Evolutionary conservation across 2,888 invertebrate species (phyloP), one percentile per base, ranked within the genome.

Genomic region (Noctua pronuba): DNA sequence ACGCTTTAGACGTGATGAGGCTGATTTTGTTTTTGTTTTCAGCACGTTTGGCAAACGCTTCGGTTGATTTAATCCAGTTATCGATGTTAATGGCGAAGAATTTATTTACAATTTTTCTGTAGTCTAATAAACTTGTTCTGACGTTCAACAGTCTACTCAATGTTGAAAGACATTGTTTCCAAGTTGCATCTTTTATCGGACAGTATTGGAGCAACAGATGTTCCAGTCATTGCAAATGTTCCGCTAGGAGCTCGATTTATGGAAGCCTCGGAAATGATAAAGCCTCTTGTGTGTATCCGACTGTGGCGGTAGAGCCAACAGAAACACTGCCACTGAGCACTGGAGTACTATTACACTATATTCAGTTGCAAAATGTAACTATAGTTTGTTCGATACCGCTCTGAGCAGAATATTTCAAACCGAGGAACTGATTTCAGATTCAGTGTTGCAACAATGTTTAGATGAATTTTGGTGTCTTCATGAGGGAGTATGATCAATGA

Each of bases 251-350:
- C 76, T 75, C 76, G 71, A 88, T 86, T 87, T 88, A 85, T 84
- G 71, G 82, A 78, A 80, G 73, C 75, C 75, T 83, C 80, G 76
- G 73, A 83, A 86, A 86, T 82, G 85, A 85, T 88, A 85, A 81
- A 86, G 76, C 81, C 78, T 70, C 69, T 80, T 79, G 79, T 84
- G 82, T 81, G 67, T 77, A 77, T 74, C 69, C 79, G 64, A 74
- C 75, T 78, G 80, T 74, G 71, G 69, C 28, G 62, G 38, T 24
- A 75, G 18, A 72, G 58, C 67, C 60, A 75, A 66, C 65, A 73
- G 80, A 77, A 75, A 81, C 67, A 73, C 73, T 46, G 58, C 28
- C 67, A 31, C 44, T 65, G 68, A 58, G 49, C 52, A 74, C 64
- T 77, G 66, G 44, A 79, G 69, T 35, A 74, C 67, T 75, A 46